Evolutionary conservation across 2,797 vertebrate genomes (phyloP).

Genomic region (Sardinella longiceps): DNA sequence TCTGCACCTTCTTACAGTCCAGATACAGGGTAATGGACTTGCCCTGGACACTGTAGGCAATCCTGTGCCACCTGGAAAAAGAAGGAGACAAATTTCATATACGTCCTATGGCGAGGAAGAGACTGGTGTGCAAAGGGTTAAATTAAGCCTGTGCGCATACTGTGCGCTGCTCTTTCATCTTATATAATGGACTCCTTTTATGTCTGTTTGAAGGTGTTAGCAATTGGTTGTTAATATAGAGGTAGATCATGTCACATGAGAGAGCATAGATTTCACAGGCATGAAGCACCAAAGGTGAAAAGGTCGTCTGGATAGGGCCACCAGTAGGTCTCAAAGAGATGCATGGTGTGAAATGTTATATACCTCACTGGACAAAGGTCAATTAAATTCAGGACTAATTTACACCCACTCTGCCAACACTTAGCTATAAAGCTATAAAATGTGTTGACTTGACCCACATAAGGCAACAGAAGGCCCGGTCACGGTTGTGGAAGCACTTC

Average conservation of each 20-base stretch:
- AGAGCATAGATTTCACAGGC: not conserved
- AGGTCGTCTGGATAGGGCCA: not conserved
- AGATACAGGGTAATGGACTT: constrained; percentile 78
- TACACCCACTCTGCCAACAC: not conserved
- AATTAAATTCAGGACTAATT: not conserved
- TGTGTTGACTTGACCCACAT: constrained; percentile 11
- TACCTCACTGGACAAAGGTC: not conserved
- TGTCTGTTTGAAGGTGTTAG: not conserved
- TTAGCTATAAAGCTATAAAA: not conserved
- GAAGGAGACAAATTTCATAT: not conserved
- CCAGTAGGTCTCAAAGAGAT: not conserved
- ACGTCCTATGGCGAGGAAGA: not conserved
- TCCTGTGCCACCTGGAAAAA: constrained; percentile 85
- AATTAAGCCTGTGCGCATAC: not conserved
- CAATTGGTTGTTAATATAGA: not conserved
- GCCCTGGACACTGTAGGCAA: constrained; percentile 82
- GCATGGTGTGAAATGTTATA: not conserved
- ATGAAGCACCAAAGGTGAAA: constrained; percentile 6
- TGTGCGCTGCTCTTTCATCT: not conserved
- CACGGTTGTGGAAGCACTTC: not conserved
- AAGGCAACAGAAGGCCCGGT: not conserved
- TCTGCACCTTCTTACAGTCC: constrained; percentile 81
- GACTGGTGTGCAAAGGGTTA: not conserved
- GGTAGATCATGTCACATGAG: constrained; percentile 13
- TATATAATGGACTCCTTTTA: not conserved